phyloP scores from a whole-genome alignment of 2,888 invertebrate species.

The Entomobrya proxima region DNA sequence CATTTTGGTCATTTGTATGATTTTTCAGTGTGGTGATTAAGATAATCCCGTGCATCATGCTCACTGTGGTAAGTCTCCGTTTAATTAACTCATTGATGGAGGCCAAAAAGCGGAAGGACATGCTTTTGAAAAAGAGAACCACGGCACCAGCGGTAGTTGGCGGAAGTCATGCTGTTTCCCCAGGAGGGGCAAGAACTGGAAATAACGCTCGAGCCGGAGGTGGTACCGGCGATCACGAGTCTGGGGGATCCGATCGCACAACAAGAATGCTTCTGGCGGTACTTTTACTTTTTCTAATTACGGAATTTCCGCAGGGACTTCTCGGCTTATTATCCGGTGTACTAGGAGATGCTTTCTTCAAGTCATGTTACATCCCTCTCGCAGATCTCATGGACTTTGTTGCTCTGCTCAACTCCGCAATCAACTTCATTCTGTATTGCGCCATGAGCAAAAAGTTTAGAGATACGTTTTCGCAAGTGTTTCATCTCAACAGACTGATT shows the following conservation, averaged over 20 bases:
- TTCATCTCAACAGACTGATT: constrained; percentile 77
- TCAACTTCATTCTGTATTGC: constrained; percentile 95
- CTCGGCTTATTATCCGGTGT: constrained; percentile 87
- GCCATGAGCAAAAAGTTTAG: constrained; percentile 96
- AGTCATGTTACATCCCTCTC: constrained; percentile 87
- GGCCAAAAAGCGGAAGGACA: constrained; percentile 84
- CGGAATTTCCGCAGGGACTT: constrained; percentile 80
- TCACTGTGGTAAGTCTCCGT: constrained; percentile 88
- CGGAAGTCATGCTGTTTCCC: constrained; percentile 8
- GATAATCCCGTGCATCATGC: constrained; percentile 90
- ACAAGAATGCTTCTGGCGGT: constrained; percentile 93
- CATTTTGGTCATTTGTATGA: constrained; percentile 21
- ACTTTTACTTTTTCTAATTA: constrained; percentile 88
- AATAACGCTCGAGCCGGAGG: constrained; percentile 80
- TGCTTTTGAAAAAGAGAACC: constrained; percentile 72
- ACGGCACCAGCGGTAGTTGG: constrained; percentile 62
- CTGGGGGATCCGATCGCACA: constrained; percentile 88
- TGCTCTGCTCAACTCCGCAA: constrained; percentile 92
- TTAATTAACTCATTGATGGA: constrained; percentile 87
- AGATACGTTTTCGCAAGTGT: constrained; percentile 85
- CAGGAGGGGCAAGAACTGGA: constrained; percentile 27
- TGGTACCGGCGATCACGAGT: constrained; percentile 30
- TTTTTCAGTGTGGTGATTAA: constrained; percentile 86
- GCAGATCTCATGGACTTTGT: constrained; percentile 93
- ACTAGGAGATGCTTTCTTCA: constrained; percentile 87